Conservation (phyloP, 2,113 vertebrate genomes). For the Pseudopipra pipra region DNA sequence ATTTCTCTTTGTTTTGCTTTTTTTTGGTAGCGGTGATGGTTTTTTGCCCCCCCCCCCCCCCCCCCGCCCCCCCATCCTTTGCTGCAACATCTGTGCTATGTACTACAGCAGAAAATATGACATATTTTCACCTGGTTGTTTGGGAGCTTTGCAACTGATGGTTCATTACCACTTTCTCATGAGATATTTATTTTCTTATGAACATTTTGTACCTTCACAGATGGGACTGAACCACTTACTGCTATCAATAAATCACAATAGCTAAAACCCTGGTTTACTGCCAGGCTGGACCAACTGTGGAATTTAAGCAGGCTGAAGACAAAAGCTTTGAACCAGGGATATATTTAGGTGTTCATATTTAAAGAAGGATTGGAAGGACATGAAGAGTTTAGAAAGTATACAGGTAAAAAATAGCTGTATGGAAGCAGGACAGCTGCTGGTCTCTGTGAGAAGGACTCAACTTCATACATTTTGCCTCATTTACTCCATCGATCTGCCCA, state of each 20-base stretch:
- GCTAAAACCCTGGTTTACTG: background rate
- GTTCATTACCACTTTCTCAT: background rate
- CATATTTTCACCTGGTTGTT: background rate
- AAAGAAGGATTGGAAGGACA: background rate
- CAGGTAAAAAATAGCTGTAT: background rate
- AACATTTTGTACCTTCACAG: background rate
- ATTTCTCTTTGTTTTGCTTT: background rate
- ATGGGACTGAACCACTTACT: background rate
- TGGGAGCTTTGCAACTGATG: background rate
- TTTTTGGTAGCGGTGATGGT: too few species aligned
- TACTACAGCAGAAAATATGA: background rate
- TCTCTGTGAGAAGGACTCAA: background rate
- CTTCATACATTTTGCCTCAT: background rate
- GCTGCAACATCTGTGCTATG: background rate
- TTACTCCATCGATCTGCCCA: background rate
- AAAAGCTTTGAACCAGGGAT: background rate
- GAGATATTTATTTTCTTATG: background rate
- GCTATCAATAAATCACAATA: background rate
- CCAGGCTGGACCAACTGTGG: background rate
- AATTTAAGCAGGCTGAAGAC: background rate
- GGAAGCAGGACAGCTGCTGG: background rate
- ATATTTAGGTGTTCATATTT: background rate
- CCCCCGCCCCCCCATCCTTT: rapidly evolving
- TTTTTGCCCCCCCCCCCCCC: rapidly evolving
- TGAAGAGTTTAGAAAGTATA: background rate